Evolutionary conservation across 2,113 vertebrate species (phyloP), one percentile per base, ranked within the genome.

Genomic region (Hippocampus abdominalis): DNA sequence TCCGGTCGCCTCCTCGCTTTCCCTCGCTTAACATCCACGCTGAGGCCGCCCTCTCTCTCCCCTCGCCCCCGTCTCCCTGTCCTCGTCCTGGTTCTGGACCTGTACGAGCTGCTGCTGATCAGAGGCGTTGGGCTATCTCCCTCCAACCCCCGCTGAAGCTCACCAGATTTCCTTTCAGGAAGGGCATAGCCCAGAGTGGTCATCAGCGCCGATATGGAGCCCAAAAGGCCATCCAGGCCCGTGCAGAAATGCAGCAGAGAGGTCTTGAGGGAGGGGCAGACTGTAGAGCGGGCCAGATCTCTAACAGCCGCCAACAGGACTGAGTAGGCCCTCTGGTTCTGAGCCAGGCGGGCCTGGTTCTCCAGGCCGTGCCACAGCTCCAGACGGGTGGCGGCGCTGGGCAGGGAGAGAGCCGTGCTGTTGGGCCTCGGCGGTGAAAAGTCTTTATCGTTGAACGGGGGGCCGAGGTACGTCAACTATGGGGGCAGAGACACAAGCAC

Each of bases 401-500:
- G 96, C 75, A 98, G 91, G 20, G 93, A 90, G 64, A 93, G 83
- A 71, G 96, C 94, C 0, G 93, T 93, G 0, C 93, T 94, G 0
- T 94, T 94, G 78, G 95, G 90, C 12, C 97, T 91, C 0, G 97
- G 95, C 0, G 95, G 96, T 60, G 95, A 96, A 89, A 98, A 98
- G 88, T 96, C 95, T 3, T 96, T 96, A 61, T 97, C 95, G 18
- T 96, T 96, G 91, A 98, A 98, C 1, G 97, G 96, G 12, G 97
- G 95, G 0, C 96, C 96, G 10, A 98, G 91, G 89, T 98, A 98
- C 73, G 95, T 95, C 83, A 98, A 90, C 96, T 98, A 79, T 54
- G 84, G 69, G 70, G 42, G 23, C 21, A 46, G n/a, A 64, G 13
- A 46, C 39, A 62, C 18, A 62, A 21, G 40, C 32, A 39, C 60